Base-by-base conservation (phyloP, 1,140 invertebrate genomes). In the Pseudomyrmex flavicornis region DNA sequence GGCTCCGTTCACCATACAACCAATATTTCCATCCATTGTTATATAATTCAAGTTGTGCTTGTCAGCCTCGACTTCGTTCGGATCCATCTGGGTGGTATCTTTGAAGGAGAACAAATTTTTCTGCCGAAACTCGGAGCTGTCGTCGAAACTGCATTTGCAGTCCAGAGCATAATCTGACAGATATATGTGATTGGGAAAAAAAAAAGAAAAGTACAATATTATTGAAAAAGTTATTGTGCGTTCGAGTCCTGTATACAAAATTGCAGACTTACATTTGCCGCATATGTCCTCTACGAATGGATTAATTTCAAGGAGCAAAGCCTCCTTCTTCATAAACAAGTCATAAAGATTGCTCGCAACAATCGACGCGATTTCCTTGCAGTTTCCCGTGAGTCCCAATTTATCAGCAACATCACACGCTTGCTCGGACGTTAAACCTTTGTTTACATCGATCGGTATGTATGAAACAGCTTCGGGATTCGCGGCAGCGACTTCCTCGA, bases 71-170 rank as follows among this genome's bases (percentile, higher is more conserved):
- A 96, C 95, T 13, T 92, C 91, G 0, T 83, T 85, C 12, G 82
- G 72, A 69, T 90, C 52, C 63, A 69, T 17, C 94, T 99, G 98
- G 35, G 96, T 96, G 94, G 96, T 97, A 93, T 99, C 99, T 76
- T 98, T 95, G n/a, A 97, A 91, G 1, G 95, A 95, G 91, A 99
- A 99, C 7, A 99, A 94, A 82, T 98, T 97, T 91, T 98, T 98
- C 92, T 99, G 99, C 66, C 99, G 96, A 93, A 97, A 99, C 72
- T 98, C 97, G 2, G 99, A 97, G 92, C 99, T 99, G 92, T 99
- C 98, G 91, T 99, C 99, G 91, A 99, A 99, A 86, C 97, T 95
- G 90, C 98, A 97, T 94, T 99, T 99, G 76, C 98, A 98, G 95
- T 99, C 99, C 86, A 99, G 94, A 85, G 98, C 98, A 93, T 97